Base-by-base conservation (phyloP, 1,140 invertebrate species). In the Drosophila hydei region DNA sequence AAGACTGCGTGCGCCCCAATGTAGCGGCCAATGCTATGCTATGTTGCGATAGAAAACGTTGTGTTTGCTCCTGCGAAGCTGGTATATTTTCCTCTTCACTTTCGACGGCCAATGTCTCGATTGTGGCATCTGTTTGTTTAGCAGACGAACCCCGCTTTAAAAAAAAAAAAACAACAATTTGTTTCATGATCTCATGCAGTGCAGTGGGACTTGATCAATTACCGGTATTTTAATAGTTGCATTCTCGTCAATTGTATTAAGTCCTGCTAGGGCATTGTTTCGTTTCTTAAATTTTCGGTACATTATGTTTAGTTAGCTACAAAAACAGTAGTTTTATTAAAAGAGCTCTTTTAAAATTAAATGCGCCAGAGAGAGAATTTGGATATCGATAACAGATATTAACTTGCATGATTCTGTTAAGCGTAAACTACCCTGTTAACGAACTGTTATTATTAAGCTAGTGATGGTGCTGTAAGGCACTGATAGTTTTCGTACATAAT, bases 71-170 rank as follows among this genome's bases (percentile, higher is more conserved):
- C 60, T 91, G 90, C 0, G 89, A 91, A 2, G 74, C 88, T 6
- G 90, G 90, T 23, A 92, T 89, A 21, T 91, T 89, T 40, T 91
- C 90, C 40, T 91, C 89, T 25, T 89, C 89, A 45, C 79, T 91
- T 5, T 69, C 81, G 16, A 25, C 52, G 2, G 14, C 7, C 7
- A 50, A 21, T 0, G 69, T 55, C 1, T 72, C 70, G 9, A 63
- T 68, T 1, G 75, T 74, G 14, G 65, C 58, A 47, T 84, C 65
- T 5, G 75, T 45, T 18, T 72, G 73, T 3, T 21, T 30, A 1
- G 14, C 51, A 14, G 50, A 7, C 5, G 40, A 36, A 23, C 14
- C 18, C 18, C 78, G 83, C 84, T 79, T 27, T 2, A 47, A 58
- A 25, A 38, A 50, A 6, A 16, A 47, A 52, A 16, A 38, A 47